Conservation (phyloP, 1,140 invertebrate species). For the Saxidomus purpurata region DNA sequence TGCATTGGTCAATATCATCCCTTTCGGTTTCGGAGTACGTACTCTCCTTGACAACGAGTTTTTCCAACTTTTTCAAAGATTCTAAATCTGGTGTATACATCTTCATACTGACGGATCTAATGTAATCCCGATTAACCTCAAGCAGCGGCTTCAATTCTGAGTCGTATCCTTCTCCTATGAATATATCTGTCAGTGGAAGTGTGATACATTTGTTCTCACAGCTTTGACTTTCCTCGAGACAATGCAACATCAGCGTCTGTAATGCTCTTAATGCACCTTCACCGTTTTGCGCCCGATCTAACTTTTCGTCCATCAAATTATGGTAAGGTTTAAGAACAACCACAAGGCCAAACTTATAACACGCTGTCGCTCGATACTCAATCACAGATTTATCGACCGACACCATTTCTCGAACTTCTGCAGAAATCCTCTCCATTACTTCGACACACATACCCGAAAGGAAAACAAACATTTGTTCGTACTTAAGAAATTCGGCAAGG, state of each 20-base stretch:
- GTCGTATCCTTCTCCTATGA: background rate
- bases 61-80: background rate
- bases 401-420: background rate
- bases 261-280: background rate
- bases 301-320: background rate
- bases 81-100: background rate
- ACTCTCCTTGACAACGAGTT: background rate
- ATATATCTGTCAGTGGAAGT: background rate
- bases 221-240: background rate
- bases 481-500: background rate
- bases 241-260: background rate
- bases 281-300: background rate
- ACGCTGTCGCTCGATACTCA: background rate
- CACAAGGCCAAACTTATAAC: background rate
- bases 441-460: background rate
- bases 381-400: background rate
- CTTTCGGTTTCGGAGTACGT: background rate
- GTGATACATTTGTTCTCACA: background rate
- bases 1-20: background rate
- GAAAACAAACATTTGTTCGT: background rate
- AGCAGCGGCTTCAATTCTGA: background rate
- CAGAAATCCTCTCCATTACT: background rate
- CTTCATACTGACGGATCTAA: background rate
- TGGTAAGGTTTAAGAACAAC: background rate
- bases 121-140: background rate